Evolutionary conservation across 1,140 invertebrate species (phyloP), one percentile per base, ranked within the genome.

Genomic region (Calephelis virginiensis): DNA sequence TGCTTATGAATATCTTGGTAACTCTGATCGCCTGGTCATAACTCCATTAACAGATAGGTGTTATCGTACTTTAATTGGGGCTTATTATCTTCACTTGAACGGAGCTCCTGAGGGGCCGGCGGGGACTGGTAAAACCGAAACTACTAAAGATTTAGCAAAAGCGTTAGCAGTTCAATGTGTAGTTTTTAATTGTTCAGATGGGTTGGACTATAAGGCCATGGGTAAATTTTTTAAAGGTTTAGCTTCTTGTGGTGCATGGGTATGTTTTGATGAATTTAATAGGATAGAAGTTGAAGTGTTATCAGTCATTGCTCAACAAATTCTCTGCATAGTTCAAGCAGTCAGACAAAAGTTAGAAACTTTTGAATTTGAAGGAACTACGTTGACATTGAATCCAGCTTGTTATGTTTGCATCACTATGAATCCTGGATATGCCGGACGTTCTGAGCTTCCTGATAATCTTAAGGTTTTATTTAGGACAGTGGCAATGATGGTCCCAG

Each of bases 41-140:
- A 97, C 96, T 13, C 96, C 96, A 1, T 85, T 98, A 40, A 97
- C 97, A 0, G 97, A 98, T 90, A 95, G 96, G 62, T 98, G 97
- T 82, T 95, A 98, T 85, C 90, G 97, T 1, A 97, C 96, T 70
- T 83, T 98, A 38, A 97, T 97, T 93, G 96, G 96, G 14, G 97
- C 97, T n/a, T 93, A 97, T 49, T 96, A 97, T 84, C 91, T 97
- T 67, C 95, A 97, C 88, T 88, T 97, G 72, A 96, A 96, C 61
- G 97, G 97, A 64, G 97, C 96, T 67, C 94, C 97, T 45, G 94
- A 97, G 82, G 97, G 98, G 5, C 97, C 97, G 1, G 96, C 97
- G 12, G 97, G 97, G 13, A 98, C 97, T 0, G 98, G 98, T 1
- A 99, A 99, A 92, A 98, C 97, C 0, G 98, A 98, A 92, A 98